Evolutionary conservation across 1,140 invertebrate genomes (phyloP), one percentile per base, ranked within the genome.

Genomic region (Harpegnathos saltator): DNA sequence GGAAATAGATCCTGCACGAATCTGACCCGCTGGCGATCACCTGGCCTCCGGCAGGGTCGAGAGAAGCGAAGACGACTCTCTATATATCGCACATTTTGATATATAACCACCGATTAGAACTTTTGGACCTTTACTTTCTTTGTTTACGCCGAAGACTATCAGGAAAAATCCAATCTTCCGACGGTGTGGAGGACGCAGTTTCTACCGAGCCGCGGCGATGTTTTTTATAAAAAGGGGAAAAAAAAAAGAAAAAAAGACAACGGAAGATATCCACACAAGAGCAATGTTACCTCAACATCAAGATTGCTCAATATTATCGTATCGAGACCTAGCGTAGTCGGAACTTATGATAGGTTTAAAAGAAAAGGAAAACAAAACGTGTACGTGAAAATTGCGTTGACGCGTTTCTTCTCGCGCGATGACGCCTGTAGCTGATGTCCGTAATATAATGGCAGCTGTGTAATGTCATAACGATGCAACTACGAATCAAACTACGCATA

Each of bases 251-350:
- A 88, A 85, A 82, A 85, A n/a, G n/a, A n/a, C n/a, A 74, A 82
- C 50, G 38, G 56, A 48, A 48, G 17, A 52, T 77, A 66, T 77
- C 24, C 54, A 26, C 54, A 26, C 69, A 74, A 82, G 75, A 88
- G 87, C 86, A 83, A 88, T 84, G 56, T 63, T 65, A 81, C 54
- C 56, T 69, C 15, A 86, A 78, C 81, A 86, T 88, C 75, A 62
- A 38, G 72, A 62, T 81, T 88, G 88, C 87, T 86, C 80, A 81
- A 86, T 86, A 69, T 58, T 63, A 59, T 69, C 74, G 75, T 85
- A 85, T 78, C 86, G 29, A 83, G 48, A 56, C 56, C 58, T 78
- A 73, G 66, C 59, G 38, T 89, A 89, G 66, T 11, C 44, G 65
- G 84, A 69, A 83, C 17, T 69, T 63, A 66, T 73, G 75, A 63